Conservation (phyloP, 2,797 vertebrate species). For the Spinus pinus region DNA sequence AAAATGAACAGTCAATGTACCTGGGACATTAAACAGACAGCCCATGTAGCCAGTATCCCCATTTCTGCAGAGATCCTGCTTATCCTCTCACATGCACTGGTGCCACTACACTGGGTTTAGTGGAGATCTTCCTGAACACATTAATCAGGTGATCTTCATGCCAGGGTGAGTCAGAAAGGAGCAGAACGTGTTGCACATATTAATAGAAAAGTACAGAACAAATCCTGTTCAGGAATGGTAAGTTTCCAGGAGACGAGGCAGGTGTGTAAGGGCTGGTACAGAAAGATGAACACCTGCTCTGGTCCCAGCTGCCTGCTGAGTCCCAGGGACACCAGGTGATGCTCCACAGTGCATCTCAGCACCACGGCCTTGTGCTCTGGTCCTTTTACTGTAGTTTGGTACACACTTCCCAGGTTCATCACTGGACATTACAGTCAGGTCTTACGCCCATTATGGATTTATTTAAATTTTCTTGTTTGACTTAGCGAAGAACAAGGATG, state of each 20-base stretch:
- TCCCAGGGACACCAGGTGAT: background rate
- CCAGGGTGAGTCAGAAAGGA: background rate
- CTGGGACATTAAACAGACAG: background rate
- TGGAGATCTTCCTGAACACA: background rate
- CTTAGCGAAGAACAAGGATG: background rate
- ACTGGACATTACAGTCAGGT: background rate
- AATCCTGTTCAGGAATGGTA: background rate
- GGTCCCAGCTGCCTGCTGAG: background rate
- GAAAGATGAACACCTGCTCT: background rate
- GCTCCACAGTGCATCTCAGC: background rate
- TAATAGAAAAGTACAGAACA: background rate
- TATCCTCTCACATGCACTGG: background rate
- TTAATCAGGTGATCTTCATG: background rate
- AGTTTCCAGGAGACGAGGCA: background rate
- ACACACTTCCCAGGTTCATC: background rate
- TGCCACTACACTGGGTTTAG: background rate
- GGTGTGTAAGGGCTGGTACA: background rate
- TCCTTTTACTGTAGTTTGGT: background rate
- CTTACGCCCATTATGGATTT: background rate
- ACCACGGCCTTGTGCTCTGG: accelerated
- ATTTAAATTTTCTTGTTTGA: background rate
- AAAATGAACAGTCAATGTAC: background rate
- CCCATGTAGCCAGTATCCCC: background rate
- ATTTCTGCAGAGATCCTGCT: background rate
- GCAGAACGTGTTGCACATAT: background rate